Percentiles rank a stretch among this genome's conserved stretches.
These are phyloP conservation scores for Amphimallon solstitiale DNA, from an alignment of 2,888 invertebrate genomes.

Conservation along the genomic window DNA sequence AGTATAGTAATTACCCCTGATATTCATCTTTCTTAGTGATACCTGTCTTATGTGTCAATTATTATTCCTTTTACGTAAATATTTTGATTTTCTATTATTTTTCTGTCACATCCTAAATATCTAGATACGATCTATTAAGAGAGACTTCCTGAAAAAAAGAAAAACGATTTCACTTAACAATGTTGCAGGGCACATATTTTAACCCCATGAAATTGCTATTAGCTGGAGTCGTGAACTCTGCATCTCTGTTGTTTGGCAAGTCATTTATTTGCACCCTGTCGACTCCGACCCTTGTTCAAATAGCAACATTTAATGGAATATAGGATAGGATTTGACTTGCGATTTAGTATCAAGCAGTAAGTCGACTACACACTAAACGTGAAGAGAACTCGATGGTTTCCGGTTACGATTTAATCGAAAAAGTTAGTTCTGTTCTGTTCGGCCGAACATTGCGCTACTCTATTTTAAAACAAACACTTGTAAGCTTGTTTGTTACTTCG, in stretches of 20 bases:
- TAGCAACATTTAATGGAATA: constrained; percentile 58
- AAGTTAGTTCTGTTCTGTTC: constrained; percentile 37
- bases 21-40: no score
- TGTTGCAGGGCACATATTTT: constrained; percentile 3
- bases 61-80: no score
- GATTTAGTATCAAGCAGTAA: constrained; percentile 48
- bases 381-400: constrained; percentile 14
- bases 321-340: constrained; percentile 54
- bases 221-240: constrained; percentile 15
- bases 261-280: constrained; percentile 56
- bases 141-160: no score
- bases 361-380: constrained; percentile 2
- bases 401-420: constrained; percentile 43
- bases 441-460: constrained; percentile 11
- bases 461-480: constrained; percentile 28
- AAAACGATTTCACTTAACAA: neutral
- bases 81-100: no score
- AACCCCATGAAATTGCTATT: neutral
- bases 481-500: constrained; percentile 11
- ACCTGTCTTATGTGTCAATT: no score
- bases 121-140: no score
- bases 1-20: no score
- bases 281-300: constrained; percentile 55
- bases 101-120: no score
- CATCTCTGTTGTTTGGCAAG: constrained; percentile 49